A percentile compares a stretch with the other conserved stretches of the same genome.
Conservation (phyloP, 2,113 vertebrate genomes). For the Planiliza haematocheilus region DNA sequence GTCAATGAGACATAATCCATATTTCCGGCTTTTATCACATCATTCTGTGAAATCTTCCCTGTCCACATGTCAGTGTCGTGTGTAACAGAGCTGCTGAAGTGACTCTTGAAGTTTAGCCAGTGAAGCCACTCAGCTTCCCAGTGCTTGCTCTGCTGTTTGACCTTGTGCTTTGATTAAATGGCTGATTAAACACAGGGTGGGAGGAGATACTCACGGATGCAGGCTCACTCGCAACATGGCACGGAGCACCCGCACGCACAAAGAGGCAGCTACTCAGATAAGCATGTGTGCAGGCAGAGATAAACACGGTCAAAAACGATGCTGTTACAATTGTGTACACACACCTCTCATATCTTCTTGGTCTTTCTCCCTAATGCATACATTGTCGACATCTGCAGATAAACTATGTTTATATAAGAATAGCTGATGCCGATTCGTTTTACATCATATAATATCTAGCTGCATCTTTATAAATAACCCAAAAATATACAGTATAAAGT, state of each 20-base stretch:
- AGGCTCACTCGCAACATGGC: neutral
- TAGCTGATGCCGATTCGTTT: too few relatives aligned
- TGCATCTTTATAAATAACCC: too few relatives aligned
- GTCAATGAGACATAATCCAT: too few relatives aligned
- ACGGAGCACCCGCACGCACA: conserved; percentile 5
- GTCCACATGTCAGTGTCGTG: conserved; percentile 11
- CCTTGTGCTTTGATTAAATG: conserved; percentile 62
- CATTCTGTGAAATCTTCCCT: neutral
- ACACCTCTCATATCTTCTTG: neutral
- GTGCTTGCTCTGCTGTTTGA: conserved; percentile 41
- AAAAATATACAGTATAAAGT: too few relatives aligned
- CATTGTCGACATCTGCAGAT: too few relatives aligned
- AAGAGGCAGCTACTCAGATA: conserved; percentile 20
- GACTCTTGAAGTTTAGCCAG: conserved; percentile 25
- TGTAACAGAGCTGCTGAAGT: conserved; percentile 15
- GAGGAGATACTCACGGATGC: conserved; percentile 24
- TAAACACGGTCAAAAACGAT: too few relatives aligned
- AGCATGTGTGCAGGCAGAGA: neutral
- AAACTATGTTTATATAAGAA: too few relatives aligned
- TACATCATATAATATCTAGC: too few relatives aligned
- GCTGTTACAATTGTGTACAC: too few relatives aligned
- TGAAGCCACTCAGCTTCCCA: conserved; percentile 21
- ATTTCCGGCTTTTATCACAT: too few relatives aligned
- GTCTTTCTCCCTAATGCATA: neutral
- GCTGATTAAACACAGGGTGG: conserved; percentile 51